Conservation (phyloP, 35 echinoderm and acorn worm species). For the Eucidaris tribuloides region DNA sequence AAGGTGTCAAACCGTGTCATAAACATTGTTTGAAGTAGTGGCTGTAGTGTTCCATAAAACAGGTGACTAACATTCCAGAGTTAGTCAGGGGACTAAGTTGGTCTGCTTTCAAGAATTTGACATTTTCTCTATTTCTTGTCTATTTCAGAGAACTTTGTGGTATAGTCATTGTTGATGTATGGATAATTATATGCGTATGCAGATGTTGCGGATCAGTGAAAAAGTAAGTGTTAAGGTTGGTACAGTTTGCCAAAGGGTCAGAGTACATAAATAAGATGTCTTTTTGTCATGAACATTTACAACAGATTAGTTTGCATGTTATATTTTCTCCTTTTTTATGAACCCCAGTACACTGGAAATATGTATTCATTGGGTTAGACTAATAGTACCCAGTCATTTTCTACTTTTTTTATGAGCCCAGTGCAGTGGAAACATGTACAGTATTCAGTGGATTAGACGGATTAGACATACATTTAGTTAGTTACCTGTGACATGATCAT, state of each 20-base stretch:
- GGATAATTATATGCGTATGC: constrained; percentile 32
- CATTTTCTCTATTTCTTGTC: too few species aligned
- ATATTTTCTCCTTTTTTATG: background rate
- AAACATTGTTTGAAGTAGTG: too few species aligned
- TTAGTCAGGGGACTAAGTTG: too few species aligned
- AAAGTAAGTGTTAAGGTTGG: constrained; percentile 48
- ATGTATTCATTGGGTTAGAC: background rate
- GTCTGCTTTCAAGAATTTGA: too few species aligned
- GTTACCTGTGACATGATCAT: too few species aligned
- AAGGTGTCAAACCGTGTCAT: too few species aligned
- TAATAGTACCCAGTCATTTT: background rate
- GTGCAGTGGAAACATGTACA: background rate
- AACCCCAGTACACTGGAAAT: background rate
- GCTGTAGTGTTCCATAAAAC: too few species aligned
- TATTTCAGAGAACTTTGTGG: constrained; percentile 37
- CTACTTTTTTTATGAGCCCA: background rate
- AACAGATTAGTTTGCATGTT: background rate
- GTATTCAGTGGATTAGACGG: too few species aligned
- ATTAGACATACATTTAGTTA: too few species aligned
- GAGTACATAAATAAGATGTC: background rate
- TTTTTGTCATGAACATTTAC: background rate
- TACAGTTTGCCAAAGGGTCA: background rate
- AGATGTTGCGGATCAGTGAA: constrained; percentile 25
- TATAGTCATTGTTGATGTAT: constrained; percentile 28
- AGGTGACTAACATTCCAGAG: too few species aligned